phyloP scores from a whole-genome alignment of 2,888 invertebrate species.

The Troilus luridus region DNA sequence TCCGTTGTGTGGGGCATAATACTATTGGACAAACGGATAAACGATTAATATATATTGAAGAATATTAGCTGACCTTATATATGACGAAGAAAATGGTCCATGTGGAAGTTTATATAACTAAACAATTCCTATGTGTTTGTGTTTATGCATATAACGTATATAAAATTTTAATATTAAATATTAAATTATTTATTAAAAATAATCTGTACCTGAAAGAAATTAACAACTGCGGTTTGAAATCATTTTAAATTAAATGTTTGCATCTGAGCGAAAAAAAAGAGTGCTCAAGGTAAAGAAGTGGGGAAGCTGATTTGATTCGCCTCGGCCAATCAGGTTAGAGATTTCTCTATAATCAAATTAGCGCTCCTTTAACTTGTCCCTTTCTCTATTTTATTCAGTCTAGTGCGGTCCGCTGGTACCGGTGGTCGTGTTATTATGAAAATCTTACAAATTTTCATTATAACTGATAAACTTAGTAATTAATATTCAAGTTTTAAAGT shows the following conservation, averaged over 20 bases:
- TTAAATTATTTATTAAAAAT: background rate
- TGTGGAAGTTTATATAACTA: no score
- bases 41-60: no score
- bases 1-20: no score
- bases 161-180: no score
- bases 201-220: background rate
- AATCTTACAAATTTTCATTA: background rate
- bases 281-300: background rate
- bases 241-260: background rate
- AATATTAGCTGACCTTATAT: no score
- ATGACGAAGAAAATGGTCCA: no score
- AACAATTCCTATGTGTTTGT: no score
- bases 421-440: background rate
- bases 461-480: background rate
- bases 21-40: no score
- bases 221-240: background rate
- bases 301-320: background rate
- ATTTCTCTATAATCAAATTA: background rate
- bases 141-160: no score
- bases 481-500: background rate
- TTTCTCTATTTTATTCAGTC: background rate
- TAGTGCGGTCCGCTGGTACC: background rate
- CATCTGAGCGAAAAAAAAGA: background rate
- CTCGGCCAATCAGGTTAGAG: background rate
- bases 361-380: background rate